phyloP scores from a whole-genome alignment of 2,113 vertebrate genomes.

The Pterocles burchelli region DNA sequence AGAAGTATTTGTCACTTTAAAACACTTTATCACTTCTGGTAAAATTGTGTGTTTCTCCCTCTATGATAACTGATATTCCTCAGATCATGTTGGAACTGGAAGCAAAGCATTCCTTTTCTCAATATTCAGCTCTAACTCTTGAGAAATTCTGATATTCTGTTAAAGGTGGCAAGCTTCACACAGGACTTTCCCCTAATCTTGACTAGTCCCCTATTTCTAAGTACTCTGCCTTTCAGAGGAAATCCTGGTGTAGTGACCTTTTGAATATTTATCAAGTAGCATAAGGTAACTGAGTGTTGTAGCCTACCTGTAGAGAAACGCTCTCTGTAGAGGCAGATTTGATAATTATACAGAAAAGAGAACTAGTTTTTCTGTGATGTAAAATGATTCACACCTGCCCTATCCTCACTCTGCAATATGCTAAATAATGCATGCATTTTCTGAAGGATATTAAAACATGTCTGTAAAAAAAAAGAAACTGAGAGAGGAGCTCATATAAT shows the following conservation, averaged over 20 bases:
- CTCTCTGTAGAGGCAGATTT: background rate
- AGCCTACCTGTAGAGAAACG: background rate
- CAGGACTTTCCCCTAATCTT: background rate
- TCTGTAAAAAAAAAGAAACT: slow-evolving; percentile 20
- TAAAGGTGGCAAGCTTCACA: background rate
- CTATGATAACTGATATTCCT: background rate
- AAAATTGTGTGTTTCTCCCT: background rate
- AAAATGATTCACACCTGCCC: slow-evolving; percentile 32
- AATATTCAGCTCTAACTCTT: background rate
- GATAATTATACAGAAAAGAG: background rate
- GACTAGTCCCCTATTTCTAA: background rate
- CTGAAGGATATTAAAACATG: slow-evolving; percentile 15
- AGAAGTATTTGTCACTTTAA: background rate
- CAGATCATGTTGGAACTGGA: background rate
- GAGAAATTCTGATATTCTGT: background rate
- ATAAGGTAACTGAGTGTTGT: background rate
- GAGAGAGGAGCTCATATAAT: background rate
- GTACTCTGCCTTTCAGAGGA: background rate
- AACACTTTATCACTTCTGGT: background rate
- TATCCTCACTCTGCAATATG: background rate
- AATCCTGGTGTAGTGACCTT: background rate
- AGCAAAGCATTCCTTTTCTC: background rate
- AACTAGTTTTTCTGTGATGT: background rate
- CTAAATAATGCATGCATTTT: slow-evolving; percentile 40
- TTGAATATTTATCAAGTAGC: background rate